Base-by-base conservation (phyloP, 2,797 vertebrate genomes). In the Varecia variegata region DNA sequence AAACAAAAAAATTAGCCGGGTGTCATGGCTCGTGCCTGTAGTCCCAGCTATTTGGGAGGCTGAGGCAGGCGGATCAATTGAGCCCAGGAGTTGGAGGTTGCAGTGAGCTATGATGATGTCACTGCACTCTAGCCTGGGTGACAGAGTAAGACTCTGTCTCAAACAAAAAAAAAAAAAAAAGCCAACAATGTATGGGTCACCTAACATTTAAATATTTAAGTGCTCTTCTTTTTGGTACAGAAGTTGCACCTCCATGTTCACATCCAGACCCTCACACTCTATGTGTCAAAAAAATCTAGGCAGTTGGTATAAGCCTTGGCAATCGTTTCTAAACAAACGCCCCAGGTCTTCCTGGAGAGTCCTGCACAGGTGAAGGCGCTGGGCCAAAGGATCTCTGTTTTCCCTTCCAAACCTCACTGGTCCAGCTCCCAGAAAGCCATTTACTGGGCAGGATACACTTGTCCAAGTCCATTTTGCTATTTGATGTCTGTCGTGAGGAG, bases 311-410 rank as follows among this genome's bases (percentile, higher is more conserved):
- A 32, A 77, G 35, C 10, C 52, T 20, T 73, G n/a, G 14, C n/a
- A 68, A 71, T 77, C 43, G 12, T 40, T 50, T 35, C 56, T 32
- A 74, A 17, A 9, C 4, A 15, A 17, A 40, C 32, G 23, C 20
- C 11, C 47, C 56, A 68, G 13, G 25, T 8, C 52, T 6, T 52
- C 50, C 40, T 60, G 32, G 50, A 23, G 20, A 47, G 85, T 52
- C 15, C 21, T 20, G 8, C 1, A 0, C 0, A 15, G 56, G 11
- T 18, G 15, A 32, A 73, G 27, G 3, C 30, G 5, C 38, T 35
- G 1, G 32, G 40, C 3, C 27, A 47, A 27, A 73, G 45, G 7
- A 27, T 18, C 18, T 90, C 40, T 54, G 25, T 82, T 82, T 68
- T 70, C 32, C 65, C 21, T 83, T 32, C 52, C 35, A 88, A 76